Evolutionary conservation across 2,888 invertebrate species (phyloP), one percentile per base, ranked within the genome.

Genomic region (Tenodera sinensis): DNA sequence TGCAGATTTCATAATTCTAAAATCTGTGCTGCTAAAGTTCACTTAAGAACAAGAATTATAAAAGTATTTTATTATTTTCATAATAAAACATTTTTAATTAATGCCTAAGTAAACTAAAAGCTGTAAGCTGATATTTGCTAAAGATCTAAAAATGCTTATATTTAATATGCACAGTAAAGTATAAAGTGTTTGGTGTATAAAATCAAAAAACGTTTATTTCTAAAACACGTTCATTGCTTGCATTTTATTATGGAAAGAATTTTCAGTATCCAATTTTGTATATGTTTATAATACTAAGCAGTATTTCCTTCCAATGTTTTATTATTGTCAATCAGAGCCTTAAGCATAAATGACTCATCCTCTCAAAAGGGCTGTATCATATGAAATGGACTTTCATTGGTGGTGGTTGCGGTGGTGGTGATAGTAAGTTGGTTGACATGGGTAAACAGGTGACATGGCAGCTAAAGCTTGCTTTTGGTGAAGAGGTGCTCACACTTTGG

Each of bases 251-350:
- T 42, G 42, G 12, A 71, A 20, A 71, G 8, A 71, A 71, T 20
- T 6, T 1, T 1, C 4, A 15, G 20, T 71, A 20, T 71, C 54
- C 25, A 25, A 4, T 71, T 71, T 20, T 20, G 54, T 71, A 2
- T 25, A 71, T 71, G 54, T 71, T 71, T 71, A 20, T 20, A 71
- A 6, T 25, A 20, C 20, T 71, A 71, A 71, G 20, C 15, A 71
- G 14, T 54, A 54, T 54, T 54, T 87, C 82, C 89, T 89, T 85
- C 85, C 82, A 85, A 81, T 30, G 84, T 47, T 89, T 86, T 83
- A 83, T 89, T 89, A 86, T 89, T 87, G 54, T 89, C 86, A 89
- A 89, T 82, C 85, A 89, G 89, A 89, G 82, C 82, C 86, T 89
- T 83, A 83, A 86, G 86, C 83, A 83, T 82, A 86, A 71, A 71